A percentile compares a stretch with the other conserved stretches of the same genome.
These are phyloP conservation scores for Alviniconcha marisindica DNA, from an alignment of 1,140 invertebrate genomes.

Conservation along the genomic window DNA sequence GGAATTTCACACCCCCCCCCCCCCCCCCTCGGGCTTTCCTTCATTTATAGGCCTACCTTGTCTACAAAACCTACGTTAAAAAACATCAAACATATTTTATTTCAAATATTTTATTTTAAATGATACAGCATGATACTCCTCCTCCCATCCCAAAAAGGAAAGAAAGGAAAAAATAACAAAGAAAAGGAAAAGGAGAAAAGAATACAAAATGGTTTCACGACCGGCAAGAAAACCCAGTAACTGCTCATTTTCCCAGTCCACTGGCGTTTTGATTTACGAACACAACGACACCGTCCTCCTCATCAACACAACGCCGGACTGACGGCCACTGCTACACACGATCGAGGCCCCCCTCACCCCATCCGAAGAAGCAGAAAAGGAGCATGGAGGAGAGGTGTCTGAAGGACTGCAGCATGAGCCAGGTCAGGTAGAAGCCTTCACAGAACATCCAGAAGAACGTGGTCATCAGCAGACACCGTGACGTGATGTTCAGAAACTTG, in stretches of 20 bases:
- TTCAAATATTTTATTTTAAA: neutral
- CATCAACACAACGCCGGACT: too few relatives aligned
- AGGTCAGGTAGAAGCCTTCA: constrained; percentile 79
- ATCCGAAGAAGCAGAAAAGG: constrained; percentile 78
- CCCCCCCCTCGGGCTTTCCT: neutral
- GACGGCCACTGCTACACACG: too few relatives aligned
- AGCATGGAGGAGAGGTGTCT: constrained; percentile 77
- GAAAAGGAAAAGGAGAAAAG: too few relatives aligned
- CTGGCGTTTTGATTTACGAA: too few relatives aligned
- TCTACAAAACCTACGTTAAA: neutral
- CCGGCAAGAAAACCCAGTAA: too few relatives aligned
- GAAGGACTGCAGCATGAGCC: constrained; percentile 78
- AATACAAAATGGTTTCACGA: too few relatives aligned
- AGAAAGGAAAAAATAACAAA: too few relatives aligned
- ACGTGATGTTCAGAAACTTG: constrained; percentile 43
- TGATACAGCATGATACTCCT: too few relatives aligned
- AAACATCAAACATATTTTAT: neutral
- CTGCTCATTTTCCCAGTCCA: too few relatives aligned
- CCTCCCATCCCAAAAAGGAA: too few relatives aligned
- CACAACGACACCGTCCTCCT: too few relatives aligned
- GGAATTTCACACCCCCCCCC: neutral
- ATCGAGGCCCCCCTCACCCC: constrained; percentile 75
- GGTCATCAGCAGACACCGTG: constrained; percentile 36
- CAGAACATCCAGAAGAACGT: constrained; percentile 78
- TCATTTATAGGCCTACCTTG: neutral